Conservation (phyloP, 2,888 invertebrate species). For the Stenichneumon culpator region DNA sequence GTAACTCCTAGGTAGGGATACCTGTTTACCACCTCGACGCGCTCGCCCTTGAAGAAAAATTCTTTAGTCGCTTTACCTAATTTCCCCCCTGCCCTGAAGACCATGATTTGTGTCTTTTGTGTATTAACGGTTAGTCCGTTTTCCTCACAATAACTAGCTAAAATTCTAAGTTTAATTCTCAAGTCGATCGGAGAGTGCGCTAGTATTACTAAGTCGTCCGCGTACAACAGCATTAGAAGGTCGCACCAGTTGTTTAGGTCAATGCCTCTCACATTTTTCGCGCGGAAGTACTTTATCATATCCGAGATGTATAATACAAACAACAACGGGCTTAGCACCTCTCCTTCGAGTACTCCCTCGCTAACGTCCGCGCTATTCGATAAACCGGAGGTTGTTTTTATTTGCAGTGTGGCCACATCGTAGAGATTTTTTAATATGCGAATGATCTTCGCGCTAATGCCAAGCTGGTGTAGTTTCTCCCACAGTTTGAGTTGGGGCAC, state of each 20-base stretch:
- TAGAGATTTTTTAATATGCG: slow-evolving; percentile 44
- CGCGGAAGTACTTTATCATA: slow-evolving; percentile 44
- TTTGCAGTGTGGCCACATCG: slow-evolving; percentile 19
- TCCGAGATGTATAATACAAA: slow-evolving; percentile 62
- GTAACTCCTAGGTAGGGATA: no score
- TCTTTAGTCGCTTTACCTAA: no score
- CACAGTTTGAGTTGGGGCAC: slow-evolving; percentile 62
- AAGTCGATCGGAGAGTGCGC: slow-evolving; percentile 35
- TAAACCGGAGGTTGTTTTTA: slow-evolving; percentile 8
- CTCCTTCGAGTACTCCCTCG: slow-evolving; percentile 57
- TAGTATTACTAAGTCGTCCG: slow-evolving; percentile 67
- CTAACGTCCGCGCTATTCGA: slow-evolving; percentile 52
- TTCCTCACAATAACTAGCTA: no score
- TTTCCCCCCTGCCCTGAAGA: no score
- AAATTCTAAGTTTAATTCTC: no score
- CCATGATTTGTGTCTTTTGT: no score
- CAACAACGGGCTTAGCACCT: background rate
- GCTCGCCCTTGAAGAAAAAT: no score
- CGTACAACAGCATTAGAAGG: slow-evolving; percentile 30
- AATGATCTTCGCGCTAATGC: slow-evolving; percentile 49
- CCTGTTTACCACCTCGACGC: no score
- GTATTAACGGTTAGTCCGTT: no score
- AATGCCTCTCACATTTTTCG: slow-evolving; percentile 46
- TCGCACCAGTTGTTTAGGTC: slow-evolving; percentile 49
- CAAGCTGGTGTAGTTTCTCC: slow-evolving; percentile 61